These are phyloP conservation scores for Sinentomon sp. DNA, from an alignment of 2,888 invertebrate genomes.

Conservation along the genomic window DNA sequence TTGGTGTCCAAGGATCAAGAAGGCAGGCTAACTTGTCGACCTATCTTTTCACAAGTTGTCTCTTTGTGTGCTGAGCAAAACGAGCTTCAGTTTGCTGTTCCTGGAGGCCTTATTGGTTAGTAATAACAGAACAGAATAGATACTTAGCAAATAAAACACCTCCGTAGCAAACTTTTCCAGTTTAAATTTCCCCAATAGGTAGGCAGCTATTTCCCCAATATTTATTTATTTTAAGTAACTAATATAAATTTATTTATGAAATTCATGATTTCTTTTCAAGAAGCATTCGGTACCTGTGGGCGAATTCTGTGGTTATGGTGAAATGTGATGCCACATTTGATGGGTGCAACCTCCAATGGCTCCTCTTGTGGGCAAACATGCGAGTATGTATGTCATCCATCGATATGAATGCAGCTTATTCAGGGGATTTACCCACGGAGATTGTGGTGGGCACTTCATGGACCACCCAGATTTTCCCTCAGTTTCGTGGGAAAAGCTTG, in stretches of 20 bases:
- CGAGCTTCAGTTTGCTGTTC: conserved; percentile 91
- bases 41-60: conserved; percentile 87
- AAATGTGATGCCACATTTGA: too few species aligned
- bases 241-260: neutral
- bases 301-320: too few species aligned
- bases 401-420: too few species aligned
- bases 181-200: neutral
- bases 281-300: too few species aligned
- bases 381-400: too few species aligned
- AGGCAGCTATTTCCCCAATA: neutral
- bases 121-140: too few species aligned
- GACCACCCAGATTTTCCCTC: too few species aligned
- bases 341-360: too few species aligned
- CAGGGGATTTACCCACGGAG: too few species aligned
- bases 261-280: neutral
- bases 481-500: too few species aligned
- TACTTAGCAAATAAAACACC: neutral
- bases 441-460: too few species aligned
- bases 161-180: neutral
- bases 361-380: too few species aligned
- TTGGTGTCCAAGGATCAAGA: conserved; percentile 88
- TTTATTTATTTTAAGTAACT: neutral
- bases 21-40: conserved; percentile 80
- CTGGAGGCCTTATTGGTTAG: conserved; percentile 83
- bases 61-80: conserved; percentile 95